phyloP scores from a whole-genome alignment of 1,140 invertebrate species.

The Neocloeon triangulifer region DNA sequence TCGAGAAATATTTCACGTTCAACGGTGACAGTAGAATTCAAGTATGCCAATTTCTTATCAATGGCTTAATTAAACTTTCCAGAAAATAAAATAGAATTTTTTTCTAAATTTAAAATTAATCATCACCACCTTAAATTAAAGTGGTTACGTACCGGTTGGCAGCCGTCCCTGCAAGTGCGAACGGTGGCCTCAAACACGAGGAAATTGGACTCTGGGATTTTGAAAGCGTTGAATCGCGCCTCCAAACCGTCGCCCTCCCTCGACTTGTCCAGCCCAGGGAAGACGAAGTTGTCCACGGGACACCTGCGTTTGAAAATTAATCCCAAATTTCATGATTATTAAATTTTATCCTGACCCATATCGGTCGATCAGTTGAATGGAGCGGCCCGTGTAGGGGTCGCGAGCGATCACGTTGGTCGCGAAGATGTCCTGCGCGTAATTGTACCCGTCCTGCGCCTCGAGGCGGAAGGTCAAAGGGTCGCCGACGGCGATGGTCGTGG shows the following conservation, averaged over 20 bases:
- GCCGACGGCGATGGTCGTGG: conserved; percentile 82
- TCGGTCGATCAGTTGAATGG: conserved; percentile 71
- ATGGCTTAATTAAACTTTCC: too few species aligned
- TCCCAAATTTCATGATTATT: conserved; percentile 1
- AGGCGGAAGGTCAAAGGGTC: conserved; percentile 75
- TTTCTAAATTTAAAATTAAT: too few species aligned
- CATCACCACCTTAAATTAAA: too few species aligned
- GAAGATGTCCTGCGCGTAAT: conserved; percentile 72
- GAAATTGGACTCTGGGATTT: conserved; percentile 86
- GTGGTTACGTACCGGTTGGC: conserved; percentile 52
- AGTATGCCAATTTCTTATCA: too few species aligned
- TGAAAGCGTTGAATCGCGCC: conserved; percentile 81
- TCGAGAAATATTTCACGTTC: neutral
- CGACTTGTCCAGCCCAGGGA: conserved; percentile 68
- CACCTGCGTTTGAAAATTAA: conserved; percentile 28
- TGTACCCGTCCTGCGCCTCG: conserved; percentile 73
- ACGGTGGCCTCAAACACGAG: conserved; percentile 83
- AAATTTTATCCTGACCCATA: conserved; percentile 38
- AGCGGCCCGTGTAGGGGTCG: conserved; percentile 74
- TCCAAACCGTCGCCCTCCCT: conserved; percentile 68
- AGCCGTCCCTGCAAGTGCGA: conserved; percentile 65
- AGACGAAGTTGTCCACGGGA: conserved; percentile 76
- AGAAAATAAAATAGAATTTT: too few species aligned
- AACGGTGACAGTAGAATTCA: too few species aligned
- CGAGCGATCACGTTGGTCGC: conserved; percentile 82